phyloP scores from a whole-genome alignment of 2,113 vertebrate genomes.

The Echinops telfairi region DNA sequence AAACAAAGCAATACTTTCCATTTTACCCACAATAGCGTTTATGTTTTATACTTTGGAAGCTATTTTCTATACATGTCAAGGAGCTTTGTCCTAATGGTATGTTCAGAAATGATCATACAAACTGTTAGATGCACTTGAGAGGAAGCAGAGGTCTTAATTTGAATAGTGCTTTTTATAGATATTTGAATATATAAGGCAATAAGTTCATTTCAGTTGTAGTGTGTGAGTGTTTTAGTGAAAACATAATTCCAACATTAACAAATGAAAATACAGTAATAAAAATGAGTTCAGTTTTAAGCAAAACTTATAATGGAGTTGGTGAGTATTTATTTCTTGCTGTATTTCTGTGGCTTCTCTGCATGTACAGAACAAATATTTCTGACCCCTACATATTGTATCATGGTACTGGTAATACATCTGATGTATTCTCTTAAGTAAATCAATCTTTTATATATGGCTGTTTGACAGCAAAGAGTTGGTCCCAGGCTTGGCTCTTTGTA shows the following conservation, averaged over 20 bases:
- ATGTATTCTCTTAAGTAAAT: slow-evolving; percentile 41
- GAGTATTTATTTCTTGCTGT: slow-evolving; percentile 24
- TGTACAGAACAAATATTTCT: slow-evolving; percentile 52
- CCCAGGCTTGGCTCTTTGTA: slow-evolving; percentile 19
- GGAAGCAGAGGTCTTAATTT: slow-evolving; percentile 28
- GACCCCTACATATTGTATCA: slow-evolving; percentile 29
- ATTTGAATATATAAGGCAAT: slow-evolving; percentile 27
- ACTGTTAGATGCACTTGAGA: slow-evolving; percentile 24
- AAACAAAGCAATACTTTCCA: slow-evolving; percentile 46
- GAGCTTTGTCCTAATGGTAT: neutral
- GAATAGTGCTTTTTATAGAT: slow-evolving; percentile 10
- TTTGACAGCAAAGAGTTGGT: slow-evolving; percentile 40
- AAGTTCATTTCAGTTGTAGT: slow-evolving; percentile 1
- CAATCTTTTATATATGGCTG: neutral
- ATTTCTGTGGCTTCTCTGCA: slow-evolving; percentile 51
- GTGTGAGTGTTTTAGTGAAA: slow-evolving; percentile 55
- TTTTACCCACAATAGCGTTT: slow-evolving; percentile 31
- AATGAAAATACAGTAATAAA: slow-evolving; percentile 58
- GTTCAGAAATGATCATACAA: slow-evolving; percentile 18
- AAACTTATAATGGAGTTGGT: slow-evolving; percentile 49
- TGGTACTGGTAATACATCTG: neutral
- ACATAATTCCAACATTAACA: slow-evolving; percentile 53
- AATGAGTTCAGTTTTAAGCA: slow-evolving; percentile 49
- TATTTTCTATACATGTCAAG: slow-evolving; percentile 49
- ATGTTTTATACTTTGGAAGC: slow-evolving; percentile 25